Conservation (phyloP, 2,888 invertebrate genomes). For the Clivina fossor region DNA sequence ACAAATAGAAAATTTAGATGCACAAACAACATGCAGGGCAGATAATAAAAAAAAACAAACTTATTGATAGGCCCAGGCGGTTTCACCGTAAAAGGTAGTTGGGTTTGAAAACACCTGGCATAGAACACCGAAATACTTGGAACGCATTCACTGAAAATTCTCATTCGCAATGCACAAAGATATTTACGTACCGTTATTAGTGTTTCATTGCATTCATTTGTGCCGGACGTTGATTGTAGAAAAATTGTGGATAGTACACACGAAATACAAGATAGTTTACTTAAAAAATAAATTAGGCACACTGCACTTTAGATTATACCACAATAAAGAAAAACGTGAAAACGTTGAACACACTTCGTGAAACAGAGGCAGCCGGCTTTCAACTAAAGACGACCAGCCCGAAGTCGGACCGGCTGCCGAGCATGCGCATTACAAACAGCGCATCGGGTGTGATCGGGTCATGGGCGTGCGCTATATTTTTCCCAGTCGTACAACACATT, state of each 20-base stretch:
- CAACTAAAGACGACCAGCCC: slow-evolving; percentile 10
- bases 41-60: not conserved
- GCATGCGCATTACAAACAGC: not conserved
- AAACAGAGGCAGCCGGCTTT: slow-evolving; percentile 11
- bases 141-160: not conserved
- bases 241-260: not conserved
- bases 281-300: not conserved
- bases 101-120: not conserved
- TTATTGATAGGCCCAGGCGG: slow-evolving; percentile 1
- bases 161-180: not conserved
- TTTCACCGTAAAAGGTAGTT: slow-evolving; percentile 9
- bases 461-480: slow-evolving; percentile 8
- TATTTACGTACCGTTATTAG: slow-evolving; percentile 7
- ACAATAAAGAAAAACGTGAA: slow-evolving; percentile 4
- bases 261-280: slow-evolving; percentile 2
- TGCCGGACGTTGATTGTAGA: no score
- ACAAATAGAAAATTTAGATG: no score
- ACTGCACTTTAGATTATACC: slow-evolving; percentile 1
- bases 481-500: no score
- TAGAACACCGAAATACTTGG: no score
- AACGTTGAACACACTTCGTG: slow-evolving; percentile 4
- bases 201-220: no score
- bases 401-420: not conserved
- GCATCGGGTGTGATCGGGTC: slow-evolving; percentile 3
- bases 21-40: not conserved